A percentile compares a stretch with the other conserved stretches of the same genome.
These are phyloP conservation scores for Peromyscus eremicus DNA, from an alignment of 2,797 vertebrate species.

Conservation along the genomic window DNA sequence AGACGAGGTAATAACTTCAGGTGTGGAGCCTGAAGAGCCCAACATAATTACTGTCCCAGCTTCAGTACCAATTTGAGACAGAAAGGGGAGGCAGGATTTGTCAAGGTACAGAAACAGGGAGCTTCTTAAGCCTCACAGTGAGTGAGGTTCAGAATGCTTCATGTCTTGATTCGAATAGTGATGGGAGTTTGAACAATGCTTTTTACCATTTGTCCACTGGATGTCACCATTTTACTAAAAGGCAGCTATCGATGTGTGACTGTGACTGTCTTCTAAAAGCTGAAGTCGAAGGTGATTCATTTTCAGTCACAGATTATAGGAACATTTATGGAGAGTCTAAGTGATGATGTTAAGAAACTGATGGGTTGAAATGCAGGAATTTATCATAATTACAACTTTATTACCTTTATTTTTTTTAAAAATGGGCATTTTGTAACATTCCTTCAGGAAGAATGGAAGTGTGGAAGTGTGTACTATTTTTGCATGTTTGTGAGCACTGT, in stretches of 20 bases:
- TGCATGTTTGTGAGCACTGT: constrained; percentile 87
- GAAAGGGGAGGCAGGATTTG: constrained; percentile 20
- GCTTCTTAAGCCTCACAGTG: constrained; percentile 56
- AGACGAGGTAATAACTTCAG: background rate
- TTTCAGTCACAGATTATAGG: constrained; percentile 55
- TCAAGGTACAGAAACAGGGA: constrained; percentile 25
- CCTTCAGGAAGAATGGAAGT: constrained; percentile 79
- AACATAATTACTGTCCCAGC: background rate
- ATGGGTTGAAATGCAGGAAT: constrained; percentile 55
- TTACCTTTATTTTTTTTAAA: constrained; percentile 18
- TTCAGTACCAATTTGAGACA: constrained; percentile 34
- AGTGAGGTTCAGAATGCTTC: constrained; percentile 28
- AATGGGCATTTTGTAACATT: constrained; percentile 70
- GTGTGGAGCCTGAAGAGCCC: constrained; percentile 31
- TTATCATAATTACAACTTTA: constrained; percentile 72
- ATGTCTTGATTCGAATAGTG: constrained; percentile 10
- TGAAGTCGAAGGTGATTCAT: constrained; percentile 72
- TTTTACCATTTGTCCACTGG: constrained; percentile 76
- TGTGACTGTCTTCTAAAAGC: constrained; percentile 70
- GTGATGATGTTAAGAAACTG: constrained; percentile 62
- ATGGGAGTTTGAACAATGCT: constrained; percentile 27
- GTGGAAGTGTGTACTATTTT: constrained; percentile 75
- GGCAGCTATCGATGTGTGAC: constrained; percentile 81
- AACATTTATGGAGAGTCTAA: constrained; percentile 52
- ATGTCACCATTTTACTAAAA: constrained; percentile 79